Base-by-base conservation (phyloP, 2,797 vertebrate species). In the Typhlichthys subterraneus region DNA sequence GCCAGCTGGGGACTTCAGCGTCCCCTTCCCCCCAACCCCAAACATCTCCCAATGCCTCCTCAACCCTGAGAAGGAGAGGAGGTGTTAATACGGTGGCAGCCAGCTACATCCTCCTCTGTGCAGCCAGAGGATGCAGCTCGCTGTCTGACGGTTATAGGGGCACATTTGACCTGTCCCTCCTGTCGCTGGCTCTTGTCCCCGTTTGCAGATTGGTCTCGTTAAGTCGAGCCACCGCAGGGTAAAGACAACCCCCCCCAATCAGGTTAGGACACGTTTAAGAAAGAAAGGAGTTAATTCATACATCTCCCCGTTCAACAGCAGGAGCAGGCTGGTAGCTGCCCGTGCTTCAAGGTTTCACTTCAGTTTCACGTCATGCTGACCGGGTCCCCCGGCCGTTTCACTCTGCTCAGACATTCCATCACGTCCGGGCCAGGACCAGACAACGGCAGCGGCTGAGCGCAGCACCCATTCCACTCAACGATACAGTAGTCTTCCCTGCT, bases 331-430 rank as follows among this genome's bases (percentile, higher is more conserved):
- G 57, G 65, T 69, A 53, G 10, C 63, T 67, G 75, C 61, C 23
- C 63, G 62, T 15, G 61, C 68, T 87, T 78, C 74, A 81, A 83
- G 83, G 81, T 83, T 89, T 85, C 64, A 72, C 76, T 81, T 84
- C 79, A 84, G 85, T 76, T 29, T 29, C 23, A 29, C 23, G 0
- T 29, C 23, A 29, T 4, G 23, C 3, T 29, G 23, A 29, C 23
- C 23, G 23, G 23, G 23, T 23, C 23, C 23, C 23, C 23, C 23
- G 3, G 23, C 23, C 23, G 23, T 23, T 23, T 29, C 23, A 4
- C 23, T 29, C 23, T 29, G 23, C 23, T 29, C 23, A 29, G 23
- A 29, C 23, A 29, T 29, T 29, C 23, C 4, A 23, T 23, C 23
- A 23, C 0, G 23, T 29, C 23, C 4, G 23, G 4, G 23, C 23